These are phyloP conservation scores for Diplodus sargus DNA, from an alignment of 2,797 vertebrate species.

Conservation along the genomic window DNA sequence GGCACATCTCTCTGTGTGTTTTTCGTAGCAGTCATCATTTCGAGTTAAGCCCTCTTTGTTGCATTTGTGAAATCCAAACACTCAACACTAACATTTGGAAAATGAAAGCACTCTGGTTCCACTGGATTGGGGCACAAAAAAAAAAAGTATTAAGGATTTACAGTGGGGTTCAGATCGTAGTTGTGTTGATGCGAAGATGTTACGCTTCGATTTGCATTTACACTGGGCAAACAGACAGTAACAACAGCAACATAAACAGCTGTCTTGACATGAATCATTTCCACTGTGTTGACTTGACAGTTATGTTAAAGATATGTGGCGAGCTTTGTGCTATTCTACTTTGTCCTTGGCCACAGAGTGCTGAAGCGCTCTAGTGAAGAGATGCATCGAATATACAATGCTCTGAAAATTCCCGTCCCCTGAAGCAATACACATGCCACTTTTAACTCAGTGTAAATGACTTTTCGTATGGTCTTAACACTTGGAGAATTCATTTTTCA, in stretches of 20 bases:
- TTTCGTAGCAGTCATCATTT: slow-evolving; percentile 77
- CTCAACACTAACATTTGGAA: slow-evolving; percentile 60
- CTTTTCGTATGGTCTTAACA: background rate
- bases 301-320: slow-evolving; percentile 12
- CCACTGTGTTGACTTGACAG: slow-evolving; percentile 30
- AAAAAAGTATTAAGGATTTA: slow-evolving; percentile 41
- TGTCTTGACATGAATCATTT: slow-evolving; percentile 27
- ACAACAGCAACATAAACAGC: slow-evolving; percentile 23
- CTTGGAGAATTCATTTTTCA: background rate
- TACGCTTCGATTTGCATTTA: slow-evolving; percentile 44
- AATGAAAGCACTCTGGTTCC: slow-evolving; percentile 60
- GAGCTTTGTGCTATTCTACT: slow-evolving; percentile 15
- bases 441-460: background rate
- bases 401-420: slow-evolving; percentile 3
- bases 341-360: slow-evolving; percentile 5
- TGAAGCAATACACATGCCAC: background rate
- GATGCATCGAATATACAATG: slow-evolving; percentile 6
- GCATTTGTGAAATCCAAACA: slow-evolving; percentile 70
- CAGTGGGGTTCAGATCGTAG: slow-evolving; percentile 42
- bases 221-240: slow-evolving; percentile 28
- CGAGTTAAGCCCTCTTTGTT: slow-evolving; percentile 73
- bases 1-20: slow-evolving; percentile 64
- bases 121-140: slow-evolving; percentile 34
- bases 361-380: slow-evolving; percentile 8
- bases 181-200: slow-evolving; percentile 30